Base-by-base conservation (phyloP, 2,797 vertebrate genomes). In the Heterohyrax brucei region DNA sequence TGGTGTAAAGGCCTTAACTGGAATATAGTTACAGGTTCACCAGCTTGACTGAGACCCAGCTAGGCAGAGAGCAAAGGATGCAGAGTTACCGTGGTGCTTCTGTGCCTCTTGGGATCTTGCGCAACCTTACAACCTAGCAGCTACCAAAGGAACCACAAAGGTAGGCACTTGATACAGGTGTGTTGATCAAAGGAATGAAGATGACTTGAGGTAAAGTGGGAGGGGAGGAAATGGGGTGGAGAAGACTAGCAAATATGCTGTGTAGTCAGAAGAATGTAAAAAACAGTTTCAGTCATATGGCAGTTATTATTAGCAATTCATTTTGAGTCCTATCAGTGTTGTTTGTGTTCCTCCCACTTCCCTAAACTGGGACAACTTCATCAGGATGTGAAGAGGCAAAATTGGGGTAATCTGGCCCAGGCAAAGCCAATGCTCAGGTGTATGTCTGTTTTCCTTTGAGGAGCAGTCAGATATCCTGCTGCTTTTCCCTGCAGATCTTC, bases 141-240 rank as follows among this genome's bases (percentile, higher is more conserved):
- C 62, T 82, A 78, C 53, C 56, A 75, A 86, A 68, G 77, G 59
- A 61, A 53, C 56, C 62, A n/a, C 53, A 81, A n/a, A 12, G 46
- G 48, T 3, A 89, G 66, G 33, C 22, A 61, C 26, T 56, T 87
- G 78, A 83, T 85, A 66, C 78, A 95, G 28, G 50, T 83, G 70
- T 93, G 88, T 79, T 95, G 79, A 92, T 76, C 76, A 73, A 73
- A 96, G 33, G 50, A 68, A 87, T 93, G 93, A 59, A 44, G 89
- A 56, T 48, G 33, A 66, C 68, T 59, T 28, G 68, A 86, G 84
- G 81, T 78, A 92, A 75, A 89, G 72, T 75, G 73, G 84, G 84
- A 93, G 84, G 70, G 80, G 91, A 94, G 93, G 81, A 91, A 96
- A 24, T 50, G 22, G 53, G 56, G 16, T 10, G 2, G 91, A 81